These are phyloP conservation scores for Rachycentron canadum DNA, from an alignment of 2,797 vertebrate species.

Conservation along the genomic window DNA sequence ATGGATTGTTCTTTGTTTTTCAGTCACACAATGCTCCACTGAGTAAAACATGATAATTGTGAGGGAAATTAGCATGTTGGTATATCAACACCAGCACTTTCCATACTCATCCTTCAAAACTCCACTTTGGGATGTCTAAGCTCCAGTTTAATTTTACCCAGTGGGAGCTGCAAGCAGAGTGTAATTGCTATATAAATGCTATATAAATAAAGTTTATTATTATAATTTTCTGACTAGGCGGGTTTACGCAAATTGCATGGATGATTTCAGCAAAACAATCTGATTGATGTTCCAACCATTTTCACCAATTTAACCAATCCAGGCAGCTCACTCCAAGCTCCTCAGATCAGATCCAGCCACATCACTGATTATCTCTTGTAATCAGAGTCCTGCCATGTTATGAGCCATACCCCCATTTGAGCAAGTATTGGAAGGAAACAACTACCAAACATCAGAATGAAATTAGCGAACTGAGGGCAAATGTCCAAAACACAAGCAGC, in stretches of 20 bases:
- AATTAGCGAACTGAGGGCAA: conserved; percentile 27
- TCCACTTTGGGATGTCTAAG: conserved; percentile 21
- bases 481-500: conserved; percentile 29
- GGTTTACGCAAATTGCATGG: conserved; percentile 42
- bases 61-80: conserved; percentile 23
- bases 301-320: conserved; percentile 52
- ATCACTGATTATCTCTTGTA: conserved; percentile 47
- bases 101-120: conserved; percentile 25
- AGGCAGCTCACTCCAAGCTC: background rate
- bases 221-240: conserved; percentile 21
- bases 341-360: conserved; percentile 22
- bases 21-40: background rate
- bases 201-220: conserved; percentile 52
- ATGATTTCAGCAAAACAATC: conserved; percentile 39
- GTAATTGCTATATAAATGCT: conserved; percentile 47
- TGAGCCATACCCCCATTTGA: conserved; percentile 4
- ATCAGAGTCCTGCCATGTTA: conserved; percentile 34
- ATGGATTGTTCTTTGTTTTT: background rate
- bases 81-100: conserved; percentile 8
- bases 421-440: conserved; percentile 20
- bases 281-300: conserved; percentile 30
- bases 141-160: conserved; percentile 45
- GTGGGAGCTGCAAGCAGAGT: conserved; percentile 52
- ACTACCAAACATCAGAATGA: conserved; percentile 36
- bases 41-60: conserved; percentile 23